phyloP scores from a whole-genome alignment of 1,140 invertebrate genomes.

The Megalopta genalis region DNA sequence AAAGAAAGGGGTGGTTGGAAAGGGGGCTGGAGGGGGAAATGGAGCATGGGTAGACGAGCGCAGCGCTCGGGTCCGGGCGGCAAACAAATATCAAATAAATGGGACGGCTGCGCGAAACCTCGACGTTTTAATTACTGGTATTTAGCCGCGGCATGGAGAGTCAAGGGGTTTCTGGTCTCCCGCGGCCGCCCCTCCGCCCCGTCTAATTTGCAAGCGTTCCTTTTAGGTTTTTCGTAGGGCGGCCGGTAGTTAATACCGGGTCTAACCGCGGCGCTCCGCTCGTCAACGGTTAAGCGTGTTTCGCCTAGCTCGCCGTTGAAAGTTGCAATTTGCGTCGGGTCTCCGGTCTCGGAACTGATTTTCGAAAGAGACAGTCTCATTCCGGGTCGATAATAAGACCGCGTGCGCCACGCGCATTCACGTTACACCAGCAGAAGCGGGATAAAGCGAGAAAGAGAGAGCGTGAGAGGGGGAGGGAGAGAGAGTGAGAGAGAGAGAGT shows the following conservation, averaged over 20 bases:
- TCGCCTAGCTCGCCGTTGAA: background rate
- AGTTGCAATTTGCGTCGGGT: constrained; percentile 14
- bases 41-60: constrained; percentile 9
- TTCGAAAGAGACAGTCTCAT: constrained; percentile 37
- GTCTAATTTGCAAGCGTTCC: constrained; percentile 11
- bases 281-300: constrained; percentile 2
- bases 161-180: constrained; percentile 36
- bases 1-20: too few species aligned
- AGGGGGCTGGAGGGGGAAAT: too few species aligned
- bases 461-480: too few species aligned
- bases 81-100: constrained; percentile 66
- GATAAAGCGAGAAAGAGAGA: too few species aligned
- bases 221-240: constrained; percentile 6
- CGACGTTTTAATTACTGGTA: constrained; percentile 67
- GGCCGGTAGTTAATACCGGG: background rate
- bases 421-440: background rate
- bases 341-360: background rate
- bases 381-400: constrained; percentile 21
- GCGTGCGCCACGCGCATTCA: constrained; percentile 5
- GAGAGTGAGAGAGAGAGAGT: too few species aligned
- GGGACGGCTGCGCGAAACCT: constrained; percentile 46
- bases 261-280: too few species aligned
- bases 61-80: constrained; percentile 1
- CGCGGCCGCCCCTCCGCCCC: background rate
- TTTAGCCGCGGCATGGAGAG: constrained; percentile 49